Evolutionary conservation across 2,888 invertebrate species (phyloP), one percentile per base, ranked within the genome.

Genomic region (Sphaeridia pumilis): DNA sequence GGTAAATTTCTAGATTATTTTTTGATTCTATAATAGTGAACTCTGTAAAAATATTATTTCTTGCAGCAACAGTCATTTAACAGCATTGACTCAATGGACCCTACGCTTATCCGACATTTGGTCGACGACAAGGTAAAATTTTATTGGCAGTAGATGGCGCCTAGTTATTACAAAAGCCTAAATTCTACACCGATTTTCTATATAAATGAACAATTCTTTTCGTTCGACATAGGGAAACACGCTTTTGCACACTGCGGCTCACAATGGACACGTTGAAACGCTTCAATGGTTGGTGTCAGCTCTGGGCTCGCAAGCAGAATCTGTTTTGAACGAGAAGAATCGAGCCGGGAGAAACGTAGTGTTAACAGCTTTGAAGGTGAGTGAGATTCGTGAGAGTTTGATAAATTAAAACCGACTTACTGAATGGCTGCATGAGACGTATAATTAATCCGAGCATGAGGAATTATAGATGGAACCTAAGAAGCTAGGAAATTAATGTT

Each of bases 311-410:
- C 67, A 67, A 38, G 62, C 67, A 24, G 65, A 66, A 46, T 67
- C 69, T 38, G 70, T 69, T 27, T 64, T 71, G 17, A 63, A 65
- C 49, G 71, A 71, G 58, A 68, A 68, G 55, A 70, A 71, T 65
- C 66, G 68, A 52, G 66, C 67, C 50, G 70, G 70, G 20, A 65
- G 69, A 41, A 69, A 68, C 25, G 70, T 70, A 22, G 63, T 68
- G 49, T 65, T 68, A 26, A 66, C 67, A 41, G 68, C 70, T 51
- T 66, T 70, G 38, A 69, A 70, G 65, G 70, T 70, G 57, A 58
- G 56, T 58, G n/a, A n/a, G n/a, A n/a, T n/a, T n/a, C n/a, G n/a
- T n/a, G n/a, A n/a, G n/a, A n/a, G n/a, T n/a, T n/a, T n/a, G n/a
- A n/a, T n/a, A n/a, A n/a, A n/a, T n/a, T n/a, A n/a, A n/a, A n/a